Conservation (phyloP, 2,797 vertebrate species). For the Manis pentadactyla region DNA sequence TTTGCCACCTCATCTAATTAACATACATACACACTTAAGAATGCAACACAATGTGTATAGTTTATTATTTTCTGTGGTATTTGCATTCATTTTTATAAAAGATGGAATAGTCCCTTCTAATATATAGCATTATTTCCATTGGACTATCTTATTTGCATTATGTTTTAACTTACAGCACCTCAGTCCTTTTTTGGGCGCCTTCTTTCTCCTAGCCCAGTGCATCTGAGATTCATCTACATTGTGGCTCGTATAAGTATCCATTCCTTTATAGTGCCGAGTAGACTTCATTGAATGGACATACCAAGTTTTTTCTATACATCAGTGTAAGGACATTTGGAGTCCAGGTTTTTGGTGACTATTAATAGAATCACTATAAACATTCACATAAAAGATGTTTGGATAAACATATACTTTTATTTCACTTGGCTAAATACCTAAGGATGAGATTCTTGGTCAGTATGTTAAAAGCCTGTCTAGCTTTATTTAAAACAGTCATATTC, state of each 20-base stretch:
- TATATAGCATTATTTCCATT: background rate
- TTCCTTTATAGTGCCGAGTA: background rate
- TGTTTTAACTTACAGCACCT: background rate
- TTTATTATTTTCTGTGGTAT: background rate
- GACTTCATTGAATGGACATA: background rate
- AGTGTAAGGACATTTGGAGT: background rate
- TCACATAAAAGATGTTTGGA: background rate
- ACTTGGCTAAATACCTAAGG: background rate
- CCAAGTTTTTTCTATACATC: background rate
- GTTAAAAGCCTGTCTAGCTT: background rate
- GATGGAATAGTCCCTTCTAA: background rate
- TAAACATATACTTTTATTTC: background rate
- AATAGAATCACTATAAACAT: constrained; percentile 9
- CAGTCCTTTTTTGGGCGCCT: background rate
- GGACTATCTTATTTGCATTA: background rate
- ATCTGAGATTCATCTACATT: background rate
- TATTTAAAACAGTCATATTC: background rate
- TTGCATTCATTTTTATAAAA: background rate
- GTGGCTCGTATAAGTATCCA: background rate
- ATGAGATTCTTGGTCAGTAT: background rate
- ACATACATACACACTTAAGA: background rate
- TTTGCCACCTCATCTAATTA: background rate
- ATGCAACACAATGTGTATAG: background rate
- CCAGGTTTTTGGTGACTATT: background rate
- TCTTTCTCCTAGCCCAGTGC: background rate